These are phyloP conservation scores for Podilymbus podiceps DNA, from an alignment of 2,113 vertebrate genomes.

Conservation along the genomic window DNA sequence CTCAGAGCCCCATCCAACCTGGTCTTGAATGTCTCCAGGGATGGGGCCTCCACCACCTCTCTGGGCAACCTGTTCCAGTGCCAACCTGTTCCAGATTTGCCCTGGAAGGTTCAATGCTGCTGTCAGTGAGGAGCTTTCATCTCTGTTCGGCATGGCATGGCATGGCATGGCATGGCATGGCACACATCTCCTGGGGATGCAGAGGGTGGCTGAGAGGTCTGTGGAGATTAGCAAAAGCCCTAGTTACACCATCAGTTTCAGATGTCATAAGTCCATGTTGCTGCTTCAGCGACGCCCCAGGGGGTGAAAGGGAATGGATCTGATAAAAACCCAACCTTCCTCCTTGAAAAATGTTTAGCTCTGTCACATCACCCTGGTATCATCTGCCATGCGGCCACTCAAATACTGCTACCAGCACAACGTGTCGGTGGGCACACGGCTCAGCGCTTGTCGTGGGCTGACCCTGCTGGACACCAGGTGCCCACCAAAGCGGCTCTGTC, in stretches of 20 bases:
- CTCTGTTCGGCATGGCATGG: background rate
- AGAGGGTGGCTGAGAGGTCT: background rate
- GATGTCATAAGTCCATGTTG: background rate
- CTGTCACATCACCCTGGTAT: background rate
- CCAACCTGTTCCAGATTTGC: too few species aligned
- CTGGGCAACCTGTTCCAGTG: too few species aligned
- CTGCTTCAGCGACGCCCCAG: background rate
- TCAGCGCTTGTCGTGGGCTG: background rate
- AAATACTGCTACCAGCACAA: background rate
- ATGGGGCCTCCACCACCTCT: too few species aligned
- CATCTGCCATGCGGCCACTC: background rate
- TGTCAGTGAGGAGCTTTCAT: background rate
- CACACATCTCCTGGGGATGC: background rate
- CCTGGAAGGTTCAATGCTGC: background rate
- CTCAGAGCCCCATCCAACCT: too few species aligned
- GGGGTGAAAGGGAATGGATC: background rate
- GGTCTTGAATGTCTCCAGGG: too few species aligned
- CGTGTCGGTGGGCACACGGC: background rate
- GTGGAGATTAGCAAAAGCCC: background rate
- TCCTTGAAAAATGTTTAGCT: background rate
- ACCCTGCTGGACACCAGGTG: too few species aligned
- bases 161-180: background rate
- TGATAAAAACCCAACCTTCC: background rate
- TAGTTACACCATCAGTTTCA: fast-evolving
- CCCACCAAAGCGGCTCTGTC: too few species aligned